phyloP scores from a whole-genome alignment of 2,888 invertebrate genomes.

The Ochropleura plecta region DNA sequence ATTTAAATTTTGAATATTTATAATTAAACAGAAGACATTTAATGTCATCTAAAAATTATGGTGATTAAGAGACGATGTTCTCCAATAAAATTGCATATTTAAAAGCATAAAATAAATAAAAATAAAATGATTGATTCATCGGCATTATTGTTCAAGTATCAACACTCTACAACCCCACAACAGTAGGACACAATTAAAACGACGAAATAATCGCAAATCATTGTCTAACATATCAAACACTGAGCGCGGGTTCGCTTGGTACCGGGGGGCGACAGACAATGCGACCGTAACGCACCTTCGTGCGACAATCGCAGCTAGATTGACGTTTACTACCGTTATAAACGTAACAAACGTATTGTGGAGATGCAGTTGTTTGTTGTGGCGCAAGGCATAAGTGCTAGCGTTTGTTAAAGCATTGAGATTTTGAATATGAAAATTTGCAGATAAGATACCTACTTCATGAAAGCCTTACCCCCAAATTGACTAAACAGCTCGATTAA shows the following conservation, averaged over 20 bases:
- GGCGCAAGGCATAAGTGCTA: conserved; percentile 13
- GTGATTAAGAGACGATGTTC: background rate
- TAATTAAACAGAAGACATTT: too few species aligned
- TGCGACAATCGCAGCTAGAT: conserved; percentile 68
- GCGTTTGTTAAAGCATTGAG: background rate
- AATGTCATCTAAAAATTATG: background rate
- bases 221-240: conserved; percentile 23
- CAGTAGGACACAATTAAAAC: conserved; percentile 40
- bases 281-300: conserved; percentile 49
- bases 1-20: too few species aligned
- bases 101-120: background rate
- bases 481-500: background rate
- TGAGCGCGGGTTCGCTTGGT: background rate
- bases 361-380: conserved; percentile 44
- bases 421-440: background rate
- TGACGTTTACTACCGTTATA: conserved; percentile 82
- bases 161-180: conserved; percentile 30
- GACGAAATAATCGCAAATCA: conserved; percentile 56
- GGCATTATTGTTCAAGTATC: conserved; percentile 41
- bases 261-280: conserved; percentile 32
- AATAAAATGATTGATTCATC: conserved; percentile 32
- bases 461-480: background rate
- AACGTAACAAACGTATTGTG: conserved; percentile 77
- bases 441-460: background rate
- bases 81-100: background rate